phyloP scores from a whole-genome alignment of 1,140 invertebrate genomes.

The Neodiprion virginianus region DNA sequence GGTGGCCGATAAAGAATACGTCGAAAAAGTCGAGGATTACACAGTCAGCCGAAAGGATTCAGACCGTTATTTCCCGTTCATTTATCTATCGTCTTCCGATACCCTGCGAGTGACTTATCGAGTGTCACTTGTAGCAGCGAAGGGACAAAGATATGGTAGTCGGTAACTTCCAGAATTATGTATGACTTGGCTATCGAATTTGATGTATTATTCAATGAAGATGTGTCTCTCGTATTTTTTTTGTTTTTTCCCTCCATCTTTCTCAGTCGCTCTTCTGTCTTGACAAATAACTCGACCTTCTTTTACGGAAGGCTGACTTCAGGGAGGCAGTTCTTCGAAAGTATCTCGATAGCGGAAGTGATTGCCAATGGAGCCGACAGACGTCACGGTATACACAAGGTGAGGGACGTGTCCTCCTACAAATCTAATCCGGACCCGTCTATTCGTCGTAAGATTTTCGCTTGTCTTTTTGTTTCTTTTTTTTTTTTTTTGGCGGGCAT shows the following conservation, averaged over 20 bases:
- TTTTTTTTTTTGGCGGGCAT: too few relatives aligned
- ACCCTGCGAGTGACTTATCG: not conserved
- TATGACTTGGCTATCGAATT: not conserved
- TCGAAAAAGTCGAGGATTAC: too few relatives aligned
- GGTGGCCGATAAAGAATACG: too few relatives aligned
- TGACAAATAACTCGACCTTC: not conserved
- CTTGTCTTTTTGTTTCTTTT: not conserved
- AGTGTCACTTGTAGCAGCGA: not conserved
- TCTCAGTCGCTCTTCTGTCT: not conserved
- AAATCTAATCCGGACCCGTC: not conserved
- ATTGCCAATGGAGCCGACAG: conserved; percentile 1
- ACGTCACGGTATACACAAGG: not conserved
- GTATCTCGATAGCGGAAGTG: not conserved
- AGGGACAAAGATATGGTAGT: not conserved
- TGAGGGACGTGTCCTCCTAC: not conserved
- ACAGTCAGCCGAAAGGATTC: too few relatives aligned
- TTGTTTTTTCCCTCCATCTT: not conserved
- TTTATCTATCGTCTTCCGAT: too few relatives aligned
- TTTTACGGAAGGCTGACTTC: not conserved
- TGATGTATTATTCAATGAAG: conserved; percentile 4
- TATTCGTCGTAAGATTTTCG: not conserved
- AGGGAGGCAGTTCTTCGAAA: not conserved
- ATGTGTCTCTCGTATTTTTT: not conserved
- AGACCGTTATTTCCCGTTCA: too few relatives aligned
- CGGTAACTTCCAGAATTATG: not conserved